Conservation (phyloP, 30 jellyfish, hydroid and myxozoan species). For the Aurelia aurita region DNA sequence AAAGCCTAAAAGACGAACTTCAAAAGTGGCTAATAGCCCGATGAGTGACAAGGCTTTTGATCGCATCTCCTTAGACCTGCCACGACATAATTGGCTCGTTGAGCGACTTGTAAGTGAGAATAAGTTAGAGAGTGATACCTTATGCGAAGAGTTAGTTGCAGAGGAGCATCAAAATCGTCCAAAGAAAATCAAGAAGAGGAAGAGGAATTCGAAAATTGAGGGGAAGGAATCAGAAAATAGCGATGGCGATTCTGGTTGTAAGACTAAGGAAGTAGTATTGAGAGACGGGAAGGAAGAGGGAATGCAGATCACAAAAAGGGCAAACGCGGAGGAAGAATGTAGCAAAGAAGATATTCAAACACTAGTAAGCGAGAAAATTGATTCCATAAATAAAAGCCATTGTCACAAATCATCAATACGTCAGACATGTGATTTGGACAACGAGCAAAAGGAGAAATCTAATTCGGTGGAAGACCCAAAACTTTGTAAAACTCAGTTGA, state of each 20-base stretch:
- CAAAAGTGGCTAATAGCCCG: conserved; percentile 28
- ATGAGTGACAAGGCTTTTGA: conserved; percentile 37
- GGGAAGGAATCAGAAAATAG: conserved; percentile 2
- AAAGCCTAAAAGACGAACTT: conserved; percentile 19
- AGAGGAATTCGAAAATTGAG: background rate
- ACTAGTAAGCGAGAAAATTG: no score
- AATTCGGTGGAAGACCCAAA: no score
- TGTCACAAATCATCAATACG: no score
- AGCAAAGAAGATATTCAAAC: no score
- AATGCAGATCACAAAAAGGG: background rate
- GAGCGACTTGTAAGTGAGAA: conserved; percentile 71
- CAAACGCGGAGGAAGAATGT: no score
- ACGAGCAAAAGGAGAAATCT: no score
- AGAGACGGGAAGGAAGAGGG: background rate
- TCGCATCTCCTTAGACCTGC: conserved; percentile 81
- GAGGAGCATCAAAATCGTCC: no score
- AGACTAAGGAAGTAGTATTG: background rate
- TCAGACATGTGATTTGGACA: no score
- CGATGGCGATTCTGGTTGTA: background rate
- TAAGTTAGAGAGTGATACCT: conserved; percentile 39
- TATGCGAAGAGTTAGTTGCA: conserved; percentile 13
- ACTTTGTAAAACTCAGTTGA: no score
- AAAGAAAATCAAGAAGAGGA: background rate
- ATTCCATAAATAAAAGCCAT: no score
- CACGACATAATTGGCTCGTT: conserved; percentile 87